phyloP scores from a whole-genome alignment of 2,888 invertebrate species.

The Aphelenchoides bicaudatus region DNA sequence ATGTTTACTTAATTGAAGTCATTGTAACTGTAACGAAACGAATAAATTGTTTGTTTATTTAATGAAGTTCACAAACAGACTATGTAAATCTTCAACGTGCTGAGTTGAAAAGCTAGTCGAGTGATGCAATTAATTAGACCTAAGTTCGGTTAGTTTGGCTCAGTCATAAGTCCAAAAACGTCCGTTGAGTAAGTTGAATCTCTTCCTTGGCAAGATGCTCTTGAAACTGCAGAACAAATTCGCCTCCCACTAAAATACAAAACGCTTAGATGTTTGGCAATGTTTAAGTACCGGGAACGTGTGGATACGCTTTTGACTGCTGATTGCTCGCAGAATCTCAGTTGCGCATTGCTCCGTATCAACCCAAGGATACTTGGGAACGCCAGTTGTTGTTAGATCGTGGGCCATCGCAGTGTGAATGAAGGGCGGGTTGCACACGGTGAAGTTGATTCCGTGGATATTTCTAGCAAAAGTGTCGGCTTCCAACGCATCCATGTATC shows the following conservation, averaged over 20 bases:
- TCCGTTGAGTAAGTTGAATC: conserved; percentile 8
- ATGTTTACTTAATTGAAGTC: no score
- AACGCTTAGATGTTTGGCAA: no score
- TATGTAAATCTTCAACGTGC: no score
- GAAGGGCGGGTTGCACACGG: conserved; percentile 6
- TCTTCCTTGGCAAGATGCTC: not conserved
- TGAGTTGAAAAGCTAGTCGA: no score
- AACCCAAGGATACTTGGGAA: not conserved
- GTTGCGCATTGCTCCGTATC: not conserved
- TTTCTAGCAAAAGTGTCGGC: conserved; percentile 1
- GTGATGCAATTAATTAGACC: no score
- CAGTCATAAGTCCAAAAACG: conserved; percentile 7
- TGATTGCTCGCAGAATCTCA: not conserved
- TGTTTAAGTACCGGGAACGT: conserved; percentile 10
- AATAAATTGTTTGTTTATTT: no score
- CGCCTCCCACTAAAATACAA: no score
- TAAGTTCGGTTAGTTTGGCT: no score
- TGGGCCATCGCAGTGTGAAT: not conserved
- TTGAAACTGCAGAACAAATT: not conserved
- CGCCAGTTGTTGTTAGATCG: not conserved
- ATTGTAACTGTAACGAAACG: no score
- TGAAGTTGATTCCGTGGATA: conserved; percentile 4
- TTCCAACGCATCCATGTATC: conserved; percentile 11
- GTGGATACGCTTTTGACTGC: not conserved
- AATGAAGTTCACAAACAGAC: no score